Evolutionary conservation across 2,113 vertebrate species (phyloP).

Genomic region (Eclectus roratus): DNA sequence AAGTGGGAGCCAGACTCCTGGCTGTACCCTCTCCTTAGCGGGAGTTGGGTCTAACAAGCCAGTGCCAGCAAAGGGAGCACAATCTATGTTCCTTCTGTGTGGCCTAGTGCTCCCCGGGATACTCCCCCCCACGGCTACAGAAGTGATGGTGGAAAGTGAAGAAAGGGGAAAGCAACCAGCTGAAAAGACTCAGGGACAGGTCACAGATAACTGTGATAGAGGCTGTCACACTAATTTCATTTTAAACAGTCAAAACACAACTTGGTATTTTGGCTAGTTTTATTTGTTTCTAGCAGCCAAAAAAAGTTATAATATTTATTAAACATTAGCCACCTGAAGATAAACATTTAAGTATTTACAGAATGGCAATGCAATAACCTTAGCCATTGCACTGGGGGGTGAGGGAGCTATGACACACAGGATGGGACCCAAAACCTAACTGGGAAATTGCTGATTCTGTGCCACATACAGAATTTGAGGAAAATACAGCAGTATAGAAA

Average conservation of each 20-base stretch:
- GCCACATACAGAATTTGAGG: neutral
- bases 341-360: neutral
- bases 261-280: neutral
- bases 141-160: neutral
- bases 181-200: neutral
- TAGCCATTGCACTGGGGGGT: neutral
- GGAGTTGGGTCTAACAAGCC: neutral
- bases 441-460: neutral
- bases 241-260: neutral
- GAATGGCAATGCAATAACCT: neutral
- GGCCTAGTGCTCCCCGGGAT: neutral
- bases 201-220: neutral
- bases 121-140: neutral
- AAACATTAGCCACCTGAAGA: neutral
- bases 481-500: neutral
- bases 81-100: neutral
- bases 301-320: neutral
- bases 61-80: neutral
- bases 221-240: neutral
- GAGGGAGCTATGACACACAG: no score
- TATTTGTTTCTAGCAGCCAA: neutral
- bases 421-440: no score
- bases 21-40: neutral
- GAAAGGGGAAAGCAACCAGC: neutral
- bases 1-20: neutral